Conservation (phyloP, 2,797 vertebrate genomes). For the Cossypha dichroa region DNA sequence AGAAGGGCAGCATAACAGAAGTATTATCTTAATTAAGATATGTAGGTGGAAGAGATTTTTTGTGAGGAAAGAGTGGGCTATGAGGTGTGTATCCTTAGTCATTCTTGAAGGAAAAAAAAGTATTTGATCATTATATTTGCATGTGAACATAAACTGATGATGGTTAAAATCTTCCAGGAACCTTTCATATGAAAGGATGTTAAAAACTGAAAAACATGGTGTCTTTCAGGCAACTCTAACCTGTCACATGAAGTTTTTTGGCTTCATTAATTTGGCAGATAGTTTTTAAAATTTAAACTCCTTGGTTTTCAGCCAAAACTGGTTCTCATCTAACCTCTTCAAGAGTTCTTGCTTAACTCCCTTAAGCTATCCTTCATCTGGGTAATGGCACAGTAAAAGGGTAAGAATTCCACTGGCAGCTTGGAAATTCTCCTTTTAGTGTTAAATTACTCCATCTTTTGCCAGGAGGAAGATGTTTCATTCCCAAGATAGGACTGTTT, state of each 20-base stretch:
- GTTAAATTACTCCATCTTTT: not conserved
- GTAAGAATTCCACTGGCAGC: not conserved
- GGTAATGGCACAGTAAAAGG: not conserved
- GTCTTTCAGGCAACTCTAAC: not conserved
- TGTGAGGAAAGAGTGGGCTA: not conserved
- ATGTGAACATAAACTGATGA: not conserved
- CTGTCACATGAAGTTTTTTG: not conserved
- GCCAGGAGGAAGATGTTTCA: not conserved
- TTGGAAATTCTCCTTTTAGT: not conserved
- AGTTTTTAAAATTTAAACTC: not conserved
- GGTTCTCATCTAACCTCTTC: not conserved
- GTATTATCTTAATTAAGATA: not conserved
- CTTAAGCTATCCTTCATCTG: not conserved
- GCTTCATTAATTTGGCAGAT: not conserved
- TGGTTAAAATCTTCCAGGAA: not conserved
- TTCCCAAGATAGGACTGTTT: not conserved
- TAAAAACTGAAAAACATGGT: not conserved
- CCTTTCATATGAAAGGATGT: not conserved
- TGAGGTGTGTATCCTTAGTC: not conserved
- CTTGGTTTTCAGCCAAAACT: not conserved
- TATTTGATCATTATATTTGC: rapidly evolving
- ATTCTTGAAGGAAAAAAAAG: not conserved
- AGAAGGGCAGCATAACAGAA: not conserved
- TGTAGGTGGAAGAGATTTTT: not conserved
- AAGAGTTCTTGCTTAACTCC: not conserved